Percentiles rank a stretch among this genome's conserved stretches.
phyloP scores from a whole-genome alignment of 2,113 vertebrate genomes.

The Tychaedon coryphoeus region DNA sequence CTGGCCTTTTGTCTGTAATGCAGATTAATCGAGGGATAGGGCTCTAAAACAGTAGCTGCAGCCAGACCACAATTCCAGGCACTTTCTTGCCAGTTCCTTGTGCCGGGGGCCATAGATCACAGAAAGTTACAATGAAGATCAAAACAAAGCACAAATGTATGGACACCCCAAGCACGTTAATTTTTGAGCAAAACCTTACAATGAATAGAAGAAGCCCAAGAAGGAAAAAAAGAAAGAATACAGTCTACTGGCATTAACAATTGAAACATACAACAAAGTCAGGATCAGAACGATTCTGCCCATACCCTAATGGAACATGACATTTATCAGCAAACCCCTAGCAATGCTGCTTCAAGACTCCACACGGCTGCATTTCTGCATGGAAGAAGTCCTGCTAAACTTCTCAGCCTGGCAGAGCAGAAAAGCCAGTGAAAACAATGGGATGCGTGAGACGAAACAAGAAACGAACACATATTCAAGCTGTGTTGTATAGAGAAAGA shows the following conservation, averaged over 20 bases:
- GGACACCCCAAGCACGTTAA: neutral
- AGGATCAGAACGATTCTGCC: neutral
- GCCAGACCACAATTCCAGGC: neutral
- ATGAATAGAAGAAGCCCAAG: neutral
- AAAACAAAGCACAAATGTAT: neutral
- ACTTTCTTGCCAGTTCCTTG: neutral
- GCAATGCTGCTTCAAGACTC: neutral
- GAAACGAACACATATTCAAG: neutral
- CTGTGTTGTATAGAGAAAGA: neutral
- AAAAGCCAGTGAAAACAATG: neutral
- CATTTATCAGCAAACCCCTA: neutral
- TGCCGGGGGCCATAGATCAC: neutral
- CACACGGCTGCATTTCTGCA: rapidly evolving
- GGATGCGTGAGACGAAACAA: neutral
- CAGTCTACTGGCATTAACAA: neutral
- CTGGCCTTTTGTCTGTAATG: neutral
- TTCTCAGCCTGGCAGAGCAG: neutral
- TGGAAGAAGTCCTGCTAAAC: rapidly evolving
- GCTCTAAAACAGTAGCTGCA: neutral
- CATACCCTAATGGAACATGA: neutral
- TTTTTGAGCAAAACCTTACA: neutral
- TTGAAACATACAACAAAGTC: neutral
- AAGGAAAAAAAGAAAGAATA: neutral
- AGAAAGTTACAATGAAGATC: neutral
- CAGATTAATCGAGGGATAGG: neutral